Base-by-base conservation (phyloP, 2,797 vertebrate species). In the Poecilia wingei region DNA sequence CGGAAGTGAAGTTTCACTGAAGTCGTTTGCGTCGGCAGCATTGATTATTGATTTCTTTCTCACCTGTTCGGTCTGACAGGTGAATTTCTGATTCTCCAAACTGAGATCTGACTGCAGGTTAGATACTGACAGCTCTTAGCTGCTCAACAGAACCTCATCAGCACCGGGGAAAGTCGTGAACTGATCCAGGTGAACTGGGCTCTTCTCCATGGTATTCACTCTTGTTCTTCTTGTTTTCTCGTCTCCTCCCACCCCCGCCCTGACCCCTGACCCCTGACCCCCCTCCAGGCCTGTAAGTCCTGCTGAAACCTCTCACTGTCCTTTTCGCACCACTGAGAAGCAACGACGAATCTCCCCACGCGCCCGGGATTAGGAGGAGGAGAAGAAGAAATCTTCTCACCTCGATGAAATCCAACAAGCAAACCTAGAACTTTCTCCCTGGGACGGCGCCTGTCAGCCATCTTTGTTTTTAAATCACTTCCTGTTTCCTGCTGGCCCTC, bases 221-320 rank as follows among this genome's bases (percentile, higher is more conserved):
- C 84, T 84, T 79, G 39, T 79, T 12, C 25, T 74, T 22, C 36
- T 13, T 57, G 39, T 43, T 18, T 51, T 18, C 6, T 12, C 72
- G 64, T 3, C 83, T 53, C 84, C 61, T 36, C 41, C 79, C 74
- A 28, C 41, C 64, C 25, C 25, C 28, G 28, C 39, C 66, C 39
- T 41, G 25, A 49, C 18, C 41, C 39, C 68, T 39, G 28, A 33
- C 57, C 28, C 73, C 16, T 41, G 53, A n/a, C 9, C 59, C 72
- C 9, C 12, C 83, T 51, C 74, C 90, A 96, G 96, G 95, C 92
- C 92, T 96, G 95, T 96, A 96, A 94, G 93, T 92, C 90, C 87
- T 82, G 84, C 94, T 87, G 92, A 93, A 91, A 82, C 87, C 89
- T 90, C 94, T 88, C 46, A 77, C 94, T 91, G 93, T 90, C 89